phyloP scores from a whole-genome alignment of 2,797 vertebrate genomes.

The Monodelphis domestica region DNA sequence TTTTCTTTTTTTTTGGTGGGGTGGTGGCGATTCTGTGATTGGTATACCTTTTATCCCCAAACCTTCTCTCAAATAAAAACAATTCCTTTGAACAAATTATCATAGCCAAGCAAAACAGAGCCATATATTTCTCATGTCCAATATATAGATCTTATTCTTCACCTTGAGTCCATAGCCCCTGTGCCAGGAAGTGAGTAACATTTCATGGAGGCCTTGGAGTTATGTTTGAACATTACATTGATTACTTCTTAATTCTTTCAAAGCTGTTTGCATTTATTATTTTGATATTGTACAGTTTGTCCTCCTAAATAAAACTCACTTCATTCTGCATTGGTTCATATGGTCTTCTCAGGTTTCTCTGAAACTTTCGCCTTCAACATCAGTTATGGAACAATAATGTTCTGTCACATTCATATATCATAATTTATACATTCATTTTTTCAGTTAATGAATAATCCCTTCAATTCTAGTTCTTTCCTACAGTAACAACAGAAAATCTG shows the following conservation, averaged over 20 bases:
- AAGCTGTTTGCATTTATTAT: not conserved
- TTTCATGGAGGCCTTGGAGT: not conserved
- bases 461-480: not conserved
- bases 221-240: not conserved
- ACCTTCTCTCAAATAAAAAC: not conserved
- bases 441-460: not conserved
- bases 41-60: not conserved
- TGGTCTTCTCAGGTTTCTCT: not conserved
- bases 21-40: not conserved
- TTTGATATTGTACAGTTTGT: not conserved
- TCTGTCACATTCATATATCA: not conserved
- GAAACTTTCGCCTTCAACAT: not conserved
- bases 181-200: not conserved
- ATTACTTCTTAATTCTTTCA: not conserved
- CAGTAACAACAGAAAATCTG: not conserved
- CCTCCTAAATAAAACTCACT: not conserved
- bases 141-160: not conserved
- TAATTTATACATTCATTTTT: not conserved
- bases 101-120: not conserved
- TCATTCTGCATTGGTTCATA: not conserved
- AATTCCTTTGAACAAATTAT: not conserved
- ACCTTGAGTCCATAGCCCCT: not conserved
- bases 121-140: not conserved
- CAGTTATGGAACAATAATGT: not conserved
- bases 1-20: not conserved